Evolutionary conservation across 2,888 invertebrate species (phyloP), one percentile per base, ranked within the genome.

Genomic region (Cyclophora punctaria): DNA sequence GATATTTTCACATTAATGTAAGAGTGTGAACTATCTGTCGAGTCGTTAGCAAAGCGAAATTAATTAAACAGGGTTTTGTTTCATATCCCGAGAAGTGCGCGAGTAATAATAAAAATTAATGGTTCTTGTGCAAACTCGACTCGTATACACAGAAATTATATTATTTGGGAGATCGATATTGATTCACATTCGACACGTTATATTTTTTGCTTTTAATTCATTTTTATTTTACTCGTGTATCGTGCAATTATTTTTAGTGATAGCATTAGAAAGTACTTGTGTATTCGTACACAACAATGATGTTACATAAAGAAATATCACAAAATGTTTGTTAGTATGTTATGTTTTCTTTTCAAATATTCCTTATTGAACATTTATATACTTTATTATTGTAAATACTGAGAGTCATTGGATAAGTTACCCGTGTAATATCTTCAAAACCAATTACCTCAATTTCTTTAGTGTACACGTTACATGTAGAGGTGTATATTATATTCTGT

Each of bases 371-470:
- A 62, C 59, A 20, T 20, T 20, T 20, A 20, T 20, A 62, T 60
- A 43, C 44, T 44, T 44, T 67, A 48, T 62, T 68, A 69, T 67
- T 76, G 69, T 83, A 83, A 84, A 82, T 84, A 85, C 76, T 80
- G 78, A 73, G 75, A 84, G 82, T 84, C 80, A 83, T 85, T 83
- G 83, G 82, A 83, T 83, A 78, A 87, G 85, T 86, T 85, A 85
- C 83, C 87, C 82, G 73, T 73, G 73, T 80, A 77, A 78, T 80
- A 71, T 82, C 76, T 83, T 83, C 83, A 72, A 77, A 87, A 87
- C 87, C 87, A 80, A 85, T 86, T 88, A 88, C 88, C 88, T 88
- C 88, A 87, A 84, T 84, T 78, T 85, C 83, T 82, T 81, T 83
- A 86, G 82, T 75, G 71, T 81, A 79, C 81, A 75, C 79, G 69